Conservation (phyloP, 2,797 vertebrate species). For the Xiphorhynchus erythropygius region DNA sequence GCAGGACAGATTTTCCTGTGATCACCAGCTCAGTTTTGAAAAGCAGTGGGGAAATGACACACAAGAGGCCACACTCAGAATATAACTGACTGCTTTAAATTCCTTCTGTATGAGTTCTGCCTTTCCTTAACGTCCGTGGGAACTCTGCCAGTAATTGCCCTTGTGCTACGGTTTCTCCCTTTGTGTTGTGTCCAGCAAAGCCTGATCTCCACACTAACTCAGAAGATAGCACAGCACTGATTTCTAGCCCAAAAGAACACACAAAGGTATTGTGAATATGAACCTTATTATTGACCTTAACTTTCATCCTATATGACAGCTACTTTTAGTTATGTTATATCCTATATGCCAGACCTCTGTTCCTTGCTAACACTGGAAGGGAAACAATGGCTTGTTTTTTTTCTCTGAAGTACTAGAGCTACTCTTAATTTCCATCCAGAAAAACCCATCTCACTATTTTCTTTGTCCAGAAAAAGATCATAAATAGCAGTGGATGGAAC, state of each 20-base stretch:
- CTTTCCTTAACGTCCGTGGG: neutral
- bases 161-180: neutral
- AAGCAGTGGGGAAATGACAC: neutral
- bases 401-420: neutral
- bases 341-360: neutral
- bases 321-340: neutral
- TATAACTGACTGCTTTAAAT: conserved; percentile 2
- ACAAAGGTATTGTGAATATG: neutral
- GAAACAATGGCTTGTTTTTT: neutral
- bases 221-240: neutral
- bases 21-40: neutral
- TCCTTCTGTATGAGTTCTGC: conserved; percentile 35
- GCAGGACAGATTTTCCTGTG: neutral
- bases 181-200: neutral
- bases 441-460: neutral
- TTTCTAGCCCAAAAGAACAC: neutral
- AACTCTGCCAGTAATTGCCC: neutral
- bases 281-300: neutral
- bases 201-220: neutral
- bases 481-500: neutral
- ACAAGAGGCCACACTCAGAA: neutral
- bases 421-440: neutral
- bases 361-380: neutral
- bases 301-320: neutral
- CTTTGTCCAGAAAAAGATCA: neutral